A percentile compares a stretch with the other conserved stretches of the same genome.
Conservation (phyloP, 92 coral and sea anemone genomes). For the Palythoa caribaeorum region DNA sequence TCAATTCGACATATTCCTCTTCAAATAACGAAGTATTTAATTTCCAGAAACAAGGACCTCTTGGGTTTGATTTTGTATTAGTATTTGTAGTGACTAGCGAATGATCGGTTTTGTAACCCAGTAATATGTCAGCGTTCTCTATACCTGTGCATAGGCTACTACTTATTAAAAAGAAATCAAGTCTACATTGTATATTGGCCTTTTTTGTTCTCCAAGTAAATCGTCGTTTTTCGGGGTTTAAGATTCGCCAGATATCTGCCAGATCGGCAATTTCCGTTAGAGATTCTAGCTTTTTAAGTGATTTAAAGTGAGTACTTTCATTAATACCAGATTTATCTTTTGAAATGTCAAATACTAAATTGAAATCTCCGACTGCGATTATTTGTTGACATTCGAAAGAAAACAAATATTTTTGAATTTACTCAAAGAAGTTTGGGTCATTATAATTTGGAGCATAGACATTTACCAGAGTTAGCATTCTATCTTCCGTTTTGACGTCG, state of each 20-base stretch:
- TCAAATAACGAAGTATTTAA: slow-evolving; percentile 19
- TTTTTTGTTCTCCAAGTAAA: slow-evolving; percentile 45
- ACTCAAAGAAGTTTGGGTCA: slow-evolving; percentile 4
- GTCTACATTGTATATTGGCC: slow-evolving; percentile 36
- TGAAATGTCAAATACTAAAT: slow-evolving; percentile 29
- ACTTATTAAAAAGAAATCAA: slow-evolving; percentile 32
- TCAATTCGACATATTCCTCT: slow-evolving; percentile 18
- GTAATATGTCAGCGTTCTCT: slow-evolving; percentile 36
- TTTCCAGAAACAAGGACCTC: slow-evolving; percentile 47
- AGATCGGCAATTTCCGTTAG: neutral
- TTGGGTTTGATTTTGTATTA: slow-evolving; percentile 23
- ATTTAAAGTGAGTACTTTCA: slow-evolving; percentile 28
- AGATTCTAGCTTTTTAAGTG: slow-evolving; percentile 2
- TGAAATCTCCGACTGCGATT: slow-evolving; percentile 5
- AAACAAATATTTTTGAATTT: neutral
- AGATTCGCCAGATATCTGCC: slow-evolving; percentile 28
- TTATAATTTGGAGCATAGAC: slow-evolving; percentile 27
- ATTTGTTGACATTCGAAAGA: slow-evolving; percentile 17
- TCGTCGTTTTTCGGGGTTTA: slow-evolving; percentile 13
- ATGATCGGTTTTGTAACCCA: slow-evolving; percentile 46
- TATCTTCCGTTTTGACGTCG: slow-evolving; percentile 19
- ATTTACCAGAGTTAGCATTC: neutral
- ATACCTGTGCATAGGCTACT: slow-evolving; percentile 35
- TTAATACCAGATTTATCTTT: slow-evolving; percentile 47
- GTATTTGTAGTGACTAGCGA: slow-evolving; percentile 12